Evolutionary conservation across 2,797 vertebrate species (phyloP).

Genomic region (Morus bassanus): DNA sequence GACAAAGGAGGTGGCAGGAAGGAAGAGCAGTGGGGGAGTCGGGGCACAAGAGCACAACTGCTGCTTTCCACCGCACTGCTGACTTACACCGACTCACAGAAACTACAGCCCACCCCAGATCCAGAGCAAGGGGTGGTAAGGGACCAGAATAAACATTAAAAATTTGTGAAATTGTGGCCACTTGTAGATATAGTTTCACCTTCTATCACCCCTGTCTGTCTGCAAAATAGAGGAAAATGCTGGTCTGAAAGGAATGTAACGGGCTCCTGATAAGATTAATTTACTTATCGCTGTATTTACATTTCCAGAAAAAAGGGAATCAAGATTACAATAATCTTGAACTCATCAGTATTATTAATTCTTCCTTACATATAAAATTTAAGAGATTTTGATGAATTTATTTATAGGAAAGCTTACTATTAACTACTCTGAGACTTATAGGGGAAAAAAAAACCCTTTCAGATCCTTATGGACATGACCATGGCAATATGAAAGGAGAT

Average conservation of each 20-base stretch:
- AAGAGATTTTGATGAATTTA: not conserved
- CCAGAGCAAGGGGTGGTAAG: not conserved
- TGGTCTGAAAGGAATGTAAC: not conserved
- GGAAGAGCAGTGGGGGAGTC: not conserved
- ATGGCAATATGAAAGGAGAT: not conserved
- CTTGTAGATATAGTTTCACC: not conserved
- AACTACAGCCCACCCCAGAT: not conserved
- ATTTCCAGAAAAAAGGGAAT: not conserved
- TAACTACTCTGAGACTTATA: not conserved
- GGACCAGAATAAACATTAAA: not conserved
- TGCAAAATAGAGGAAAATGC: not conserved
- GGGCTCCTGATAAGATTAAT: not conserved
- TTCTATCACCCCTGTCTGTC: not conserved
- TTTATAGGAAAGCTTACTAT: not conserved
- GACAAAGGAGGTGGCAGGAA: not conserved
- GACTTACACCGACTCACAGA: not conserved
- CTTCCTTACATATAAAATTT: not conserved
- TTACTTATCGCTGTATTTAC: not conserved
- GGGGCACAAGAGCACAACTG: not conserved
- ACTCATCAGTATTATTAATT: not conserved
- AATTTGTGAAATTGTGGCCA: not conserved
- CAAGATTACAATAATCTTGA: not conserved
- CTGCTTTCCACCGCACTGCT: not conserved
- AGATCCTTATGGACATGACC: not conserved
- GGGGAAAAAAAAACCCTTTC: not conserved